Percentiles rank a stretch among this genome's conserved stretches.
phyloP scores from a whole-genome alignment of 2,797 vertebrate species.

The Distichodus sexfasciatus region DNA sequence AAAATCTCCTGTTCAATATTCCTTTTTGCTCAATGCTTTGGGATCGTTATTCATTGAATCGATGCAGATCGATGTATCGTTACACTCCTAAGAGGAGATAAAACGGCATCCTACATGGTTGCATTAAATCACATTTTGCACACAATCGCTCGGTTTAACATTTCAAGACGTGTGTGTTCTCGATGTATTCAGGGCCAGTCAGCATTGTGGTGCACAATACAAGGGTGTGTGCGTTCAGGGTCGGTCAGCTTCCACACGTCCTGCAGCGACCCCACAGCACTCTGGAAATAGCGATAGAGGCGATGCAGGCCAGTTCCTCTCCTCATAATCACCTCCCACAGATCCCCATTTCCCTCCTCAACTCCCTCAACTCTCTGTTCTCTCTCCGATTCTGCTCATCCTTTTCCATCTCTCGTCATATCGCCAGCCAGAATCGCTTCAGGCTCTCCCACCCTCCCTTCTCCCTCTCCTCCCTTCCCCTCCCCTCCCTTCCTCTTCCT shows the following conservation, averaged over 20 bases:
- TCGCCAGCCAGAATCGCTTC: constrained; percentile 37
- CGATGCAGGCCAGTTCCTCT: not conserved
- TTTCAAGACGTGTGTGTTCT: not conserved
- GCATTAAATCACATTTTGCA: too few relatives aligned
- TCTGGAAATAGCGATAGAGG: constrained; percentile 5
- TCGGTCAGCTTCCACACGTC: not conserved
- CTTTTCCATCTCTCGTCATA: constrained; percentile 25
- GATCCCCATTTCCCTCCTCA: constrained; percentile 47
- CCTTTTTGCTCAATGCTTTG: too few relatives aligned
- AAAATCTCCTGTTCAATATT: too few relatives aligned
- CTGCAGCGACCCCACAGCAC: not conserved
- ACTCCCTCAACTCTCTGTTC: constrained; percentile 35
- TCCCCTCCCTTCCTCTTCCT: constrained; percentile 22
- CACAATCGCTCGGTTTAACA: too few relatives aligned
- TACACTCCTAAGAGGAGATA: too few relatives aligned
- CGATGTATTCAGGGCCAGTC: not conserved
- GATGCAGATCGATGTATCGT: too few relatives aligned
- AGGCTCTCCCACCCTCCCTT: constrained; percentile 21
- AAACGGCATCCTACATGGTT: too few relatives aligned
- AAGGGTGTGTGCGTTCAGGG: too few relatives aligned
- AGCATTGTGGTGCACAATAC: too few relatives aligned
- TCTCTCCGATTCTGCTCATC: constrained; percentile 18
- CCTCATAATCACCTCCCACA: constrained; percentile 33
- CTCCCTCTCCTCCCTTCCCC: constrained; percentile 25
- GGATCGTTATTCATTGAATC: too few relatives aligned